These are phyloP conservation scores for Montifringilla adamsi DNA, from an alignment of 2,113 vertebrate genomes.

Conservation along the genomic window DNA sequence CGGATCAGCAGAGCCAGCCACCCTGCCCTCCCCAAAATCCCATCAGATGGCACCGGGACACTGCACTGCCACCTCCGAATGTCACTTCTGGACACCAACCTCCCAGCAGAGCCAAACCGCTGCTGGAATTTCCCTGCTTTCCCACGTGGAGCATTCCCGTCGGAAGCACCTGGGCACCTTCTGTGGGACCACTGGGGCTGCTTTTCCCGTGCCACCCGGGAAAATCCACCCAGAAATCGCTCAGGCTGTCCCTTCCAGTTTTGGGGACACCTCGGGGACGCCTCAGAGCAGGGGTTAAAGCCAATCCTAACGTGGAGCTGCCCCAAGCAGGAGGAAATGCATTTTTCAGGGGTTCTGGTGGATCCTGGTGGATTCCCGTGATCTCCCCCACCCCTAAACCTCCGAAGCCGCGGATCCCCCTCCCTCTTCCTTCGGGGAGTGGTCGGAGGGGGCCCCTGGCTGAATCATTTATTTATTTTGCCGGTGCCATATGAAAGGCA, in stretches of 20 bases:
- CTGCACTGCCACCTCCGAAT: neutral
- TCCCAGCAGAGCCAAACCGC: neutral
- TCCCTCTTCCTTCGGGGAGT: neutral
- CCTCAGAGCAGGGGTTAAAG: fast-evolving
- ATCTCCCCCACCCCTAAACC: fast-evolving
- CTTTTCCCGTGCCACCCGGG: neutral
- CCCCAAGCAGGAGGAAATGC: fast-evolving
- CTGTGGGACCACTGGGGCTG: neutral
- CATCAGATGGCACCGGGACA: neutral
- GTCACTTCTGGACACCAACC: neutral
- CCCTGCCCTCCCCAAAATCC: neutral
- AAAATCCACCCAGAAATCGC: fast-evolving
- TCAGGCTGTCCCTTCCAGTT: neutral
- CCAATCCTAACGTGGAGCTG: neutral
- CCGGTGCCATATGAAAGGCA: slow-evolving; percentile 32
- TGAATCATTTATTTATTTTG: slow-evolving; percentile 36
- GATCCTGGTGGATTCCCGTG: neutral
- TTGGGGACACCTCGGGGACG: neutral
- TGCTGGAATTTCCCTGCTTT: neutral
- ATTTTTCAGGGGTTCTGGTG: neutral
- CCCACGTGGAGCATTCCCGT: fast-evolving
- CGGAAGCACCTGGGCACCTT: neutral
- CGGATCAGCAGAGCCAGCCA: neutral
- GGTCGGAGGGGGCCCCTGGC: neutral
- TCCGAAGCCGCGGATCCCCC: fast-evolving